phyloP scores from a whole-genome alignment of 2,113 vertebrate species.

The Odontesthes bonariensis region DNA sequence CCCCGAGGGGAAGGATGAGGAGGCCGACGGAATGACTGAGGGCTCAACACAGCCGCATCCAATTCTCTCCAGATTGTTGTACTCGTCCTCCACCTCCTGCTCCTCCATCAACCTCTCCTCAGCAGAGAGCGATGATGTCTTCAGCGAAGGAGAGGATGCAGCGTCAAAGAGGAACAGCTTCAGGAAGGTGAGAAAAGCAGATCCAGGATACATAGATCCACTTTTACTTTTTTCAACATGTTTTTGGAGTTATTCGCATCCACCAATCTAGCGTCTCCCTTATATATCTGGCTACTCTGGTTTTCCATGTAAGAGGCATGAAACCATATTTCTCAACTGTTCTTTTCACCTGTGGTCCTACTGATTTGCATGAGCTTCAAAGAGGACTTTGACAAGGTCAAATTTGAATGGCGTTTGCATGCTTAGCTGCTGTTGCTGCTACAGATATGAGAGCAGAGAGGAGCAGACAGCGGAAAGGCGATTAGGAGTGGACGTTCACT shows the following conservation, averaged over 20 bases:
- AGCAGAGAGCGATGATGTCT: slow-evolving; percentile 83
- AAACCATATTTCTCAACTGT: slow-evolving; percentile 55
- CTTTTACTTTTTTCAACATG: not conserved
- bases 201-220: not conserved
- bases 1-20: slow-evolving; percentile 12
- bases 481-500: not conserved
- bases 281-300: not conserved
- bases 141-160: slow-evolving; percentile 82
- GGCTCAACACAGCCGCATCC: slow-evolving; percentile 40
- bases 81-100: slow-evolving; percentile 78
- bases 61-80: slow-evolving; percentile 73
- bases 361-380: slow-evolving; percentile 82
- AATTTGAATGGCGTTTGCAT: slow-evolving; percentile 86
- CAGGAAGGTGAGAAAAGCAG: slow-evolving; percentile 76
- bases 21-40: not conserved
- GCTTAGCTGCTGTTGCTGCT: slow-evolving; percentile 29
- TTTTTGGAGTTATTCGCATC: not conserved
- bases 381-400: slow-evolving; percentile 71
- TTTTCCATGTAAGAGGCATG: slow-evolving; percentile 37
- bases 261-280: not conserved
- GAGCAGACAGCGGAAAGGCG: slow-evolving; percentile 1
- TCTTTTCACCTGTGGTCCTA: slow-evolving; percentile 44
- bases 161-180: slow-evolving; percentile 68
- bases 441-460: slow-evolving; percentile 38
- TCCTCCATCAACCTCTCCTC: slow-evolving; percentile 82